These are phyloP conservation scores for Eumerus sabulonum DNA, from an alignment of 2,888 invertebrate genomes.

Conservation along the genomic window DNA sequence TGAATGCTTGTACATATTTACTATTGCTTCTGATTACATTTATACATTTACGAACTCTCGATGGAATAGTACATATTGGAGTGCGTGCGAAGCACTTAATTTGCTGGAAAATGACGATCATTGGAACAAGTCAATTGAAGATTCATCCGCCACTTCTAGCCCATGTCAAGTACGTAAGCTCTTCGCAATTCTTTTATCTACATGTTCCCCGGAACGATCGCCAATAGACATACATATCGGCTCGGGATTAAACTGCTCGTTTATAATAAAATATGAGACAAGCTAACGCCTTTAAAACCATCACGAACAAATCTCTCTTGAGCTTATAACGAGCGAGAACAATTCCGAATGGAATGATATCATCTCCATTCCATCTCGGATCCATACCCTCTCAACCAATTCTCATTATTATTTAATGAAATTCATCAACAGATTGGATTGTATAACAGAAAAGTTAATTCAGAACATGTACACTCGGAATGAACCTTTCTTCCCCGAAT, in stretches of 20 bases:
- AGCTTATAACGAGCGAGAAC: too few relatives aligned
- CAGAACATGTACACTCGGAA: not conserved
- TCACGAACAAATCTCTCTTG: too few relatives aligned
- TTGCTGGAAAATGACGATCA: constrained; percentile 13
- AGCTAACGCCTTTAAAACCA: too few relatives aligned
- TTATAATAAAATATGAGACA: too few relatives aligned
- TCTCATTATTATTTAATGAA: constrained; percentile 14
- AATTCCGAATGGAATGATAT: too few relatives aligned
- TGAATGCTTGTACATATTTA: too few relatives aligned
- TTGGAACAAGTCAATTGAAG: constrained; percentile 8
- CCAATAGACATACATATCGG: too few relatives aligned
- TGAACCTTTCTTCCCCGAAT: constrained; percentile 2
- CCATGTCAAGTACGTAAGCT: constrained; percentile 8
- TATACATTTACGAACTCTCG: too few relatives aligned
- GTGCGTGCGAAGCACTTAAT: constrained; percentile 7
- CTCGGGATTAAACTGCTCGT: too few relatives aligned
- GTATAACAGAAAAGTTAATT: not conserved
- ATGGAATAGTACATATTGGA: not conserved
- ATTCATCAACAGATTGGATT: constrained; percentile 6
- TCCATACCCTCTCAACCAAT: too few relatives aligned
- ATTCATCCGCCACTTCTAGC: constrained; percentile 7
- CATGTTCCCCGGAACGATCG: constrained; percentile 13
- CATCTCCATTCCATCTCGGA: too few relatives aligned
- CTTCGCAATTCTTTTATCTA: constrained; percentile 6
- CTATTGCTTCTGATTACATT: too few relatives aligned